phyloP scores from a whole-genome alignment of 2,113 vertebrate species.

The Pithys albifrons region DNA sequence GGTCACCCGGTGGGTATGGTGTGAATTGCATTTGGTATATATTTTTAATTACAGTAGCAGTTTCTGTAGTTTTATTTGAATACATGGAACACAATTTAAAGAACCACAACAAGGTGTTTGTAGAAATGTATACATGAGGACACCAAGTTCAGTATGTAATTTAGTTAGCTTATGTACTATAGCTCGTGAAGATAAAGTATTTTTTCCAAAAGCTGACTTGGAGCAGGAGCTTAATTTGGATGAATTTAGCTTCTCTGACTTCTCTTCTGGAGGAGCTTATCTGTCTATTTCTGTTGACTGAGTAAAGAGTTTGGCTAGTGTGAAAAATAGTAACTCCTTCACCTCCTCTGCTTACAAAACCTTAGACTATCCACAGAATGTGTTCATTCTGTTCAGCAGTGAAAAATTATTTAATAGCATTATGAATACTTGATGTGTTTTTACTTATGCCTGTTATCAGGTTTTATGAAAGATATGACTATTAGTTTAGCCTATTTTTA shows the following conservation, averaged over 20 bases:
- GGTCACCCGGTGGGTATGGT: neutral
- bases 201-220: neutral
- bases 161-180: neutral
- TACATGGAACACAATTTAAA: neutral
- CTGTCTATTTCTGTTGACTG: neutral
- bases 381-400: neutral
- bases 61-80: neutral
- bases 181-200: neutral
- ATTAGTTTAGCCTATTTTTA: neutral
- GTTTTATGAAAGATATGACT: neutral
- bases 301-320: neutral
- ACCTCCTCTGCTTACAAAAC: neutral
- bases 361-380: neutral
- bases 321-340: neutral
- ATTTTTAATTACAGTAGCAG: neutral
- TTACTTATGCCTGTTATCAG: neutral
- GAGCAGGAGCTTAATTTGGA: neutral
- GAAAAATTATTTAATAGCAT: neutral
- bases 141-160: neutral
- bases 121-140: neutral
- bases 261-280: conserved; percentile 10
- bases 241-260: conserved; percentile 18
- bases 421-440: neutral
- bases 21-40: neutral
- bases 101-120: neutral